Evolutionary conservation across 2,888 invertebrate genomes (phyloP), one percentile per base, ranked within the genome.

Genomic region (Loripinus fragilis): DNA sequence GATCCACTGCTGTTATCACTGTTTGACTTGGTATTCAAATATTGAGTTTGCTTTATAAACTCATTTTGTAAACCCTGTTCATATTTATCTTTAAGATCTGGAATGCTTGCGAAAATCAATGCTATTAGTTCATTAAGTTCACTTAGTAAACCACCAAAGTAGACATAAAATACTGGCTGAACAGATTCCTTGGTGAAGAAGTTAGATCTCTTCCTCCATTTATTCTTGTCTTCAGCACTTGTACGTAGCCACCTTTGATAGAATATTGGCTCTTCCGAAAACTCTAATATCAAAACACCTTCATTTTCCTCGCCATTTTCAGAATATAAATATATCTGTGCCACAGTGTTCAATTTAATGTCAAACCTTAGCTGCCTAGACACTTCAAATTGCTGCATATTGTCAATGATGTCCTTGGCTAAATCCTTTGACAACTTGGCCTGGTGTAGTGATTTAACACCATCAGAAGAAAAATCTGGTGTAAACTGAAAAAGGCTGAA

Each of bases 321-420:
- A 64, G 42, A 68, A 52, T 80, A 73, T 30, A 84, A 41, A 38
- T 78, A 81, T 33, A 81, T 50, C 55, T 78, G 77, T 20, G 38
- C 25, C 17, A 84, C 71, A 50, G 41, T 76, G 10, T 71, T 45
- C 28, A 84, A 68, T 25, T 73, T 76, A 12, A 81, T 67, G 41
- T 84, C 81, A 60, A 78, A 69, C 15, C 84, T 42, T 7, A 84
- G 69, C 45, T 84, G 84, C 33, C 84, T 67, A 12, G 84, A 81
- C 17, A 84, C 84, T 77, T 84, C 84, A 80, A 84, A 84, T 65
- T 78, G 74, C 55, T 80, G 73, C 81, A 84, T 76, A 60, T 81
- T 84, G 35, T 75, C 75, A 3, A 80, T 35, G 42, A 84, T 81
- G 33, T 81, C 81, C 25, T 71, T 50, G 3, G 81, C 84, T 10